These are phyloP conservation scores for Podotricha telesiphe DNA, from an alignment of 2,888 invertebrate species.

Conservation along the genomic window DNA sequence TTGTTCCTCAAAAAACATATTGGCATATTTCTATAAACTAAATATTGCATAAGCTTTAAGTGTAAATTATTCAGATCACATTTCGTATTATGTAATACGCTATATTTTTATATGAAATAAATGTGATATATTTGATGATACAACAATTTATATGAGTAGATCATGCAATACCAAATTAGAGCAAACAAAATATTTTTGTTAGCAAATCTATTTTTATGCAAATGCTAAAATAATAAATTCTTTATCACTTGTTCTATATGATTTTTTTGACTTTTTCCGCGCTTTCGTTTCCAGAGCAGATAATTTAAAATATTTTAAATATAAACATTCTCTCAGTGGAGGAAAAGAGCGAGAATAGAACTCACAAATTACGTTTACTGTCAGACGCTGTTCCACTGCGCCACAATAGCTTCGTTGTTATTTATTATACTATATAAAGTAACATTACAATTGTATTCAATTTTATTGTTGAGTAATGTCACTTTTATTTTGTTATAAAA, in stretches of 20 bases:
- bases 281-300: too few relatives aligned
- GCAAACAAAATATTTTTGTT: constrained; percentile 18
- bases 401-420: too few relatives aligned
- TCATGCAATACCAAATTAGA: constrained; percentile 10
- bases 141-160: background rate
- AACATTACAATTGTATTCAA: too few relatives aligned
- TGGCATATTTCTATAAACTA: background rate
- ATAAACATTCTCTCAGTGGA: too few relatives aligned
- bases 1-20: too few relatives aligned
- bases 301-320: too few relatives aligned
- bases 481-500: too few relatives aligned
- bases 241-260: background rate
- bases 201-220: constrained; percentile 5
- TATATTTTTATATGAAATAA: constrained; percentile 1
- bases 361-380: too few relatives aligned
- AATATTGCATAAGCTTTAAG: background rate
- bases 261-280: background rate
- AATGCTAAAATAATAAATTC: background rate
- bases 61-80: background rate
- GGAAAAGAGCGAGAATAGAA: too few relatives aligned
- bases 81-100: background rate
- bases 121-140: background rate
- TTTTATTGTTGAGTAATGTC: too few relatives aligned
- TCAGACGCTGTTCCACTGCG: too few relatives aligned
- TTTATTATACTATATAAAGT: too few relatives aligned